Evolutionary conservation across 2,113 vertebrate genomes (phyloP).

Genomic region (Daphoenositta chrysoptera): DNA sequence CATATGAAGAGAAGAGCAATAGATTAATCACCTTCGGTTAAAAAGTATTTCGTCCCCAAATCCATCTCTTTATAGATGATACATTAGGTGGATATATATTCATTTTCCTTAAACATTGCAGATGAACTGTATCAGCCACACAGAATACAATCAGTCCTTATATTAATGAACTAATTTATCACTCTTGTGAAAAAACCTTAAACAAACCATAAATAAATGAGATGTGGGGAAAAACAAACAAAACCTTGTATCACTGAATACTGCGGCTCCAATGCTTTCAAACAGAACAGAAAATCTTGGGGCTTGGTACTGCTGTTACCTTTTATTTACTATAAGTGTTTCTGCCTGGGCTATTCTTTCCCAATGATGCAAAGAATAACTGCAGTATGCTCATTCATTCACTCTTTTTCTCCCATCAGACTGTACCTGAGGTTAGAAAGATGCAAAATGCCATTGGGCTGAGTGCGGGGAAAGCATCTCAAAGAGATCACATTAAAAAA

Average conservation of each 20-base stretch:
- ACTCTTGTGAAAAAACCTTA: not conserved
- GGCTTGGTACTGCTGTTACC: not conserved
- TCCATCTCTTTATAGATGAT: not conserved
- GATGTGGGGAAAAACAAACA: not conserved
- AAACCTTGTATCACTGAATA: not conserved
- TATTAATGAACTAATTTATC: not conserved
- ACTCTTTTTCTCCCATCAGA: not conserved
- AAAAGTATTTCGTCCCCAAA: not conserved
- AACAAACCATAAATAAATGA: not conserved
- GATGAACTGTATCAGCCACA: not conserved
- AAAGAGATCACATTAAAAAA: not conserved
- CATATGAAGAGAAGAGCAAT: not conserved
- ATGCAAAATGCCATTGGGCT: not conserved
- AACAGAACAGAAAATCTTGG: not conserved
- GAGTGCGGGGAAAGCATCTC: not conserved
- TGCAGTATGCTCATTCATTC: not conserved
- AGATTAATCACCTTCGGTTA: not conserved
- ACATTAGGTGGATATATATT: not conserved
- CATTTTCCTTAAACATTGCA: not conserved
- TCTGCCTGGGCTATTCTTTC: not conserved
- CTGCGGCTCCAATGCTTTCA: not conserved
- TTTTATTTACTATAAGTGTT: not conserved
- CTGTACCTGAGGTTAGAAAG: not conserved
- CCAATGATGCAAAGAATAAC: not conserved
- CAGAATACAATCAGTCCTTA: not conserved